phyloP scores from a whole-genome alignment of 2,113 vertebrate species.

The Clarias magur region DNA sequence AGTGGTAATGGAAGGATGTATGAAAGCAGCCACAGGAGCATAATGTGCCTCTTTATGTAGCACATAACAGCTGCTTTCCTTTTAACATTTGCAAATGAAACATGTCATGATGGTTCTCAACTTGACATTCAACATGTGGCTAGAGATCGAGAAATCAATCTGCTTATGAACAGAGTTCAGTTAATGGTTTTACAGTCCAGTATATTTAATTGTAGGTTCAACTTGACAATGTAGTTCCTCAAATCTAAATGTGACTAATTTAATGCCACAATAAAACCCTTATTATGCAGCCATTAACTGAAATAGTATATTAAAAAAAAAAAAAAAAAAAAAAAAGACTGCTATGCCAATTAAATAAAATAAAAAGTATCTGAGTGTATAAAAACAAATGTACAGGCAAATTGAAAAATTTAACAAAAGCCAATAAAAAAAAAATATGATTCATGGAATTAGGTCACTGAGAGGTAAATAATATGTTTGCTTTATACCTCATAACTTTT shows the following conservation, averaged over 20 bases:
- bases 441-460: conserved; percentile 17
- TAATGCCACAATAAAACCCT: neutral
- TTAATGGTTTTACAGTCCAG: conserved; percentile 5
- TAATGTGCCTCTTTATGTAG: conserved; percentile 58
- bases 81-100: conserved; percentile 35
- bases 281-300: neutral
- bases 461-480: conserved; percentile 7
- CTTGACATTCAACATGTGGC: conserved; percentile 27
- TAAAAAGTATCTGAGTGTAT: conserved; percentile 9
- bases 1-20: conserved; percentile 54
- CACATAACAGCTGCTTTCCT: conserved; percentile 46
- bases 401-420: neutral
- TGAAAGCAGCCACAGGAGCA: conserved; percentile 42
- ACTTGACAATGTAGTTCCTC: neutral
- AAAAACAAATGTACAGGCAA: conserved; percentile 12
- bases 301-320: neutral
- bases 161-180: neutral
- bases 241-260: neutral
- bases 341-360: neutral
- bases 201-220: neutral
- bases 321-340: neutral
- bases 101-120: conserved; percentile 22
- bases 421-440: conserved; percentile 25
- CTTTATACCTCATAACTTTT: conserved; percentile 16
- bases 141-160: conserved; percentile 18